Evolutionary conservation across 2,888 invertebrate genomes (phyloP).

Genomic region (Apamea monoglypha): DNA sequence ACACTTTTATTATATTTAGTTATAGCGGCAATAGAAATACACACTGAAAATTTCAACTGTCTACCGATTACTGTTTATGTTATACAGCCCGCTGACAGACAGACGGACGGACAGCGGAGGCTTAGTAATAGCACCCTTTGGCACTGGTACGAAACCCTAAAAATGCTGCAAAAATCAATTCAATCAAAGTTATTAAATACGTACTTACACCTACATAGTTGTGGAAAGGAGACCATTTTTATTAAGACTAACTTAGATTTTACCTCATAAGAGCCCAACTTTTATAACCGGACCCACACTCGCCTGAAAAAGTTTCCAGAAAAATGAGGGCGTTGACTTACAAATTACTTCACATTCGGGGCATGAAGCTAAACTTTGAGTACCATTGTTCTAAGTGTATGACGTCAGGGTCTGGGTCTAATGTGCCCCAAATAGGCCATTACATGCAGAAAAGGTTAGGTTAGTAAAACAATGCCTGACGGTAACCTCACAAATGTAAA

Average conservation of each 20-base stretch:
- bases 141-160: no score
- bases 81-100: no score
- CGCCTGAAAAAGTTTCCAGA: slow-evolving; percentile 8
- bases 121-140: no score
- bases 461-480: slow-evolving; percentile 10
- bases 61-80: no score
- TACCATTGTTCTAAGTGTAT: slow-evolving; percentile 48
- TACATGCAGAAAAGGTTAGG: slow-evolving; percentile 15
- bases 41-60: no score
- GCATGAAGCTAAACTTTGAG: slow-evolving; percentile 51
- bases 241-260: slow-evolving; percentile 10
- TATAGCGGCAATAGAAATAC: no score
- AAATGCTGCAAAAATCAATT: neutral
- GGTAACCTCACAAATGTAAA: neutral
- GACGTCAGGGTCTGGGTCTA: slow-evolving; percentile 42
- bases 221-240: slow-evolving; percentile 2
- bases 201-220: neutral
- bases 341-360: slow-evolving; percentile 34
- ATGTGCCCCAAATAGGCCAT: slow-evolving; percentile 39
- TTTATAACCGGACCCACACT: neutral
- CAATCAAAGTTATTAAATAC: neutral
- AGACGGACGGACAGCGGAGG: no score
- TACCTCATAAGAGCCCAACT: slow-evolving; percentile 8
- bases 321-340: slow-evolving; percentile 29
- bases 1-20: no score